Evolutionary conservation across 2,113 vertebrate genomes (phyloP).

Genomic region (Orientallactaga bullata): DNA sequence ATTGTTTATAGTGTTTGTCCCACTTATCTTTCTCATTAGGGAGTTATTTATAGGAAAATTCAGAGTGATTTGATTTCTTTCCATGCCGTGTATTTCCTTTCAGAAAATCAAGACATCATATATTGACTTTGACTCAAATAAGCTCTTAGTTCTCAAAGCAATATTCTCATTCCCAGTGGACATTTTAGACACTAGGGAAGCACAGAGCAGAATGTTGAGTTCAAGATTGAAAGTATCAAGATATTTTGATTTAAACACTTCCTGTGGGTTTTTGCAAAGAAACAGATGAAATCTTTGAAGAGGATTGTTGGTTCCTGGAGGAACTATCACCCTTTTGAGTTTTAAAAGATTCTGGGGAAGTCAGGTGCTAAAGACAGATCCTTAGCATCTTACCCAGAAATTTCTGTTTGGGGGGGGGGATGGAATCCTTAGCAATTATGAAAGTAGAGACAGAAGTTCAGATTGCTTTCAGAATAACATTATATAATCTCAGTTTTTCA

Average conservation of each 20-base stretch:
- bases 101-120: neutral
- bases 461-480: slow-evolving; percentile 55
- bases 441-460: neutral
- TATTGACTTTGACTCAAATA: neutral
- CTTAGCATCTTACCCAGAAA: neutral
- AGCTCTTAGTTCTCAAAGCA: neutral
- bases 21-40: neutral
- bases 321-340: neutral
- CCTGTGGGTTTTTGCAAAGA: too few species aligned
- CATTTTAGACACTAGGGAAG: neutral
- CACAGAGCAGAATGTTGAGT: neutral
- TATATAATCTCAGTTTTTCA: slow-evolving; percentile 73
- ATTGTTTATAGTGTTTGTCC: neutral
- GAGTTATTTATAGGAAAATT: neutral
- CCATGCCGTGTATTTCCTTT: neutral
- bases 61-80: neutral
- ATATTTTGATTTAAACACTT: too few species aligned
- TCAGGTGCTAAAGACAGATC: neutral
- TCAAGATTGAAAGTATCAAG: neutral
- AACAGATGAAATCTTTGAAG: neutral
- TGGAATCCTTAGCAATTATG: neutral
- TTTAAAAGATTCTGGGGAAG: neutral
- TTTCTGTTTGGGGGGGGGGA: too few species aligned
- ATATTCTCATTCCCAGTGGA: neutral
- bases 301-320: neutral